phyloP scores from a whole-genome alignment of 2,888 invertebrate genomes.

The Amphipoea lucens region DNA sequence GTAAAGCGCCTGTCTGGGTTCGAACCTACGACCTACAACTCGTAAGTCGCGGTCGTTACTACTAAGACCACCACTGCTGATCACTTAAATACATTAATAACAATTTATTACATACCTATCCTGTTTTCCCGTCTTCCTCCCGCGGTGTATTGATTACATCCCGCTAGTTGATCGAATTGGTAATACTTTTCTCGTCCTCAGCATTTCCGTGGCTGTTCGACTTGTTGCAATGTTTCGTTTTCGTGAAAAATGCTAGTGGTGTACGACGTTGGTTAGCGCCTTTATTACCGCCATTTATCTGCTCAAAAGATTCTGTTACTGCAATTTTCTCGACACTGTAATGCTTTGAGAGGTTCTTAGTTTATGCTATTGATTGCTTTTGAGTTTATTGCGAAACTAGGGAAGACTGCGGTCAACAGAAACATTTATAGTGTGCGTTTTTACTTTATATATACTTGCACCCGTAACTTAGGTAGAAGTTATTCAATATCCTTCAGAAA shows the following conservation, averaged over 20 bases:
- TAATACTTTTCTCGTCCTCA: slow-evolving; percentile 3
- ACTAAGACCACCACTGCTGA: too few relatives aligned
- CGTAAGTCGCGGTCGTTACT: too few relatives aligned
- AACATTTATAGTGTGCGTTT: too few relatives aligned
- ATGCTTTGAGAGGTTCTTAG: slow-evolving; percentile 1
- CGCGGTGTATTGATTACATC: slow-evolving; percentile 13
- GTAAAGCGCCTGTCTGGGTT: too few relatives aligned
- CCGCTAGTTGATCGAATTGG: background rate
- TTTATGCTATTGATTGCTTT: slow-evolving; percentile 13
- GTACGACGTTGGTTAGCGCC: slow-evolving; percentile 19
- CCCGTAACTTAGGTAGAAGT: too few relatives aligned
- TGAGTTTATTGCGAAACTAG: background rate
- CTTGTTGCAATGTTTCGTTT: slow-evolving; percentile 35
- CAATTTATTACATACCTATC: slow-evolving; percentile 2
- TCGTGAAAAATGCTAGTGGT: slow-evolving; percentile 29
- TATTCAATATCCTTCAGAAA: too few relatives aligned
- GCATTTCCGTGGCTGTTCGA: slow-evolving; percentile 12
- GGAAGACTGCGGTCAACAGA: too few relatives aligned
- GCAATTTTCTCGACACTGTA: slow-evolving; percentile 3
- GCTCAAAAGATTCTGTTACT: slow-evolving; percentile 25
- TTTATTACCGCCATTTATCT: slow-evolving; percentile 36
- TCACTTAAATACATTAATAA: background rate
- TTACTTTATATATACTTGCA: too few relatives aligned
- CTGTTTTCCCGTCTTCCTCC: background rate
- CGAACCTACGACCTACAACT: too few relatives aligned